Conservation (phyloP, 2,888 invertebrate species). For the Griposia aprilina region DNA sequence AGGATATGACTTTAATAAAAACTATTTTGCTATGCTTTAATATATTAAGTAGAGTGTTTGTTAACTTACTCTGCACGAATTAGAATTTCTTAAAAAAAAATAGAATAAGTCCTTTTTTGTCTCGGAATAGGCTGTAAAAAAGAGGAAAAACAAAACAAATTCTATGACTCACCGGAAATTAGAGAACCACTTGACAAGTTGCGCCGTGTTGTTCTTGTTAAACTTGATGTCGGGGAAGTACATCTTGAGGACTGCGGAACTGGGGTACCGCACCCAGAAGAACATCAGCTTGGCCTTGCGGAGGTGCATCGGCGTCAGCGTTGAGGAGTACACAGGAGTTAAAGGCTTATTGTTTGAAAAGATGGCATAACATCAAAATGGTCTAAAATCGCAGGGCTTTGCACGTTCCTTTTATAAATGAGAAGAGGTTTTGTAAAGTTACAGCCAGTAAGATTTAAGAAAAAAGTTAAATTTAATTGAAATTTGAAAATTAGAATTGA, state of each 20-base stretch:
- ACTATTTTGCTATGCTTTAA: neutral
- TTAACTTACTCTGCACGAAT: neutral
- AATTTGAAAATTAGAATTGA: neutral
- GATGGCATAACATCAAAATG: neutral
- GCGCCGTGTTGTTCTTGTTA: slow-evolving; percentile 99
- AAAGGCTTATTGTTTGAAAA: slow-evolving; percentile 88
- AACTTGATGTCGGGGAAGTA: slow-evolving; percentile 99
- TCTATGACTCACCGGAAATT: slow-evolving; percentile 97
- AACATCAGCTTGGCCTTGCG: slow-evolving; percentile 99
- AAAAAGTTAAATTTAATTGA: neutral
- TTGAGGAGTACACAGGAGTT: slow-evolving; percentile 97
- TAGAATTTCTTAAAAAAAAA: neutral
- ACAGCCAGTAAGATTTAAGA: neutral
- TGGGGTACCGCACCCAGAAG: slow-evolving; percentile 99
- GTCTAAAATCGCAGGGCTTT: neutral
- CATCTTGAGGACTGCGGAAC: slow-evolving; percentile 99
- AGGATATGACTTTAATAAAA: slow-evolving; percentile 37
- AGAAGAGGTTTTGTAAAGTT: too few relatives aligned
- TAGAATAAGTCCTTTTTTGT: neutral
- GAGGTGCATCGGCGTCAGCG: slow-evolving; percentile 99
- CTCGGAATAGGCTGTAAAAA: slow-evolving; percentile 18
- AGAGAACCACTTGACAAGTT: slow-evolving; percentile 99
- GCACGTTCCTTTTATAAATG: neutral
- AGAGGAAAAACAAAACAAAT: slow-evolving; percentile 41
- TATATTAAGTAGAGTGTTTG: neutral